Evolutionary conservation across 2,888 invertebrate species (phyloP), one percentile per base, ranked within the genome.

Genomic region (Tyria jacobaeae): DNA sequence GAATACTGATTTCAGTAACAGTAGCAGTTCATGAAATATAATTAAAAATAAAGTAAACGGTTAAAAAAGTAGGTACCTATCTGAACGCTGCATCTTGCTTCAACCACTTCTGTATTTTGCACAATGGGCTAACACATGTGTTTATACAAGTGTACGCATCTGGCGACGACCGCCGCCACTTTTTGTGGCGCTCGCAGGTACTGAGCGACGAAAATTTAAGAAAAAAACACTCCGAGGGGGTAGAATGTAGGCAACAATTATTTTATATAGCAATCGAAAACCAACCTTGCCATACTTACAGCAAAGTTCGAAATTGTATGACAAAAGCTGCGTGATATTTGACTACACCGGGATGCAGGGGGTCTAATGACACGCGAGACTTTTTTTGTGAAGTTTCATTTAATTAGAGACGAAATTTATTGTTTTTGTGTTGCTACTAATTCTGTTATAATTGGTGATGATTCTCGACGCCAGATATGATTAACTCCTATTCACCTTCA

Each of bases 311-410:
- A 62, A 56, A 14, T 53, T 1, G 4, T 14, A 2, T 50, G 12
- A 17, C 49, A 27, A 27, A 14, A 4, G 41, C 15, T 21, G 24
- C 0, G 65, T 64, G 63, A 71, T 68, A 57, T 52, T 61, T 69
- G 51, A 67, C 74, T 62, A 66, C 61, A 49, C 39, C 31, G 60
- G 54, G 63, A 82, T 82, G 86, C 87, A 86, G 59, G 88, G 90
- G 90, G 89, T 90, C 90, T 89, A 90, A 91, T 89, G 90, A 89
- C 88, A 89, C 88, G 85, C 84, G 88, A 85, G 82, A 82, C 79
- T 87, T 88, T 88, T 82, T 84, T 84, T 83, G 80, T 81, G 61
- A 70, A 82, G 78, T 85, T 82, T 80, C 80, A 83, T 86, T 88
- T 89, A 89, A 91, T 91, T 89, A 88, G 82, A 85, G 84, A 78